A percentile compares a stretch with the other conserved stretches of the same genome.
Evolutionary conservation across 1,140 invertebrate genomes (phyloP).

Genomic region (Meloidogyne floridensis): DNA sequence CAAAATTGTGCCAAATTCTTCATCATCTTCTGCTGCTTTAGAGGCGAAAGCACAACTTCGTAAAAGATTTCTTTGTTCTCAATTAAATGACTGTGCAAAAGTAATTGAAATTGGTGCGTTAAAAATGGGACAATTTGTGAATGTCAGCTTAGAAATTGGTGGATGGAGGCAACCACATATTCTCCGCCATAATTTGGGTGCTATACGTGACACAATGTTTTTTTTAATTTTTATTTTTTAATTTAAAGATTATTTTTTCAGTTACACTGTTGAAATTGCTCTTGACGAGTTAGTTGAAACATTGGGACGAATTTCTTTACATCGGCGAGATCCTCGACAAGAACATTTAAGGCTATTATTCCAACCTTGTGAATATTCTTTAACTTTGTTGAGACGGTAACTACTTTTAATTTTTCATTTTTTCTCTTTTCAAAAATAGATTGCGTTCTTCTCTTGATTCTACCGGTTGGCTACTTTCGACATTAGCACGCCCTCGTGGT

Average conservation of each 20-base stretch:
- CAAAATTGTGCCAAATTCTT: neutral
- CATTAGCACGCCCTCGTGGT: slow-evolving; percentile 32
- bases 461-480: slow-evolving; percentile 32
- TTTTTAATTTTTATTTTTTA: neutral
- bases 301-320: slow-evolving; percentile 42
- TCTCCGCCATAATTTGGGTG: slow-evolving; percentile 35
- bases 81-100: slow-evolving; percentile 48
- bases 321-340: slow-evolving; percentile 29
- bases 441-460: slow-evolving; percentile 36
- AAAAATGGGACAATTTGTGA: slow-evolving; percentile 41
- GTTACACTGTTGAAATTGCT: slow-evolving; percentile 40
- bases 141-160: slow-evolving; percentile 20
- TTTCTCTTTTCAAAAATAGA: neutral
- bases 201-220: slow-evolving; percentile 45
- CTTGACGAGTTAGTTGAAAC: slow-evolving; percentile 44
- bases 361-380: slow-evolving; percentile 10
- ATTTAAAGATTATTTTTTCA: slow-evolving; percentile 1
- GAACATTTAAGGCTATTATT: slow-evolving; percentile 7
- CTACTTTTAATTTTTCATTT: neutral
- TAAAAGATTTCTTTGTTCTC: slow-evolving; percentile 43
- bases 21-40: slow-evolving; percentile 1
- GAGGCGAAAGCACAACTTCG: slow-evolving; percentile 40
- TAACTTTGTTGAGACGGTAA: slow-evolving; percentile 26
- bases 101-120: slow-evolving; percentile 44
- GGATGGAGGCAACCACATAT: slow-evolving; percentile 44